Evolutionary conservation across 2,888 invertebrate species (phyloP).

Genomic region (Muscina levida): DNA sequence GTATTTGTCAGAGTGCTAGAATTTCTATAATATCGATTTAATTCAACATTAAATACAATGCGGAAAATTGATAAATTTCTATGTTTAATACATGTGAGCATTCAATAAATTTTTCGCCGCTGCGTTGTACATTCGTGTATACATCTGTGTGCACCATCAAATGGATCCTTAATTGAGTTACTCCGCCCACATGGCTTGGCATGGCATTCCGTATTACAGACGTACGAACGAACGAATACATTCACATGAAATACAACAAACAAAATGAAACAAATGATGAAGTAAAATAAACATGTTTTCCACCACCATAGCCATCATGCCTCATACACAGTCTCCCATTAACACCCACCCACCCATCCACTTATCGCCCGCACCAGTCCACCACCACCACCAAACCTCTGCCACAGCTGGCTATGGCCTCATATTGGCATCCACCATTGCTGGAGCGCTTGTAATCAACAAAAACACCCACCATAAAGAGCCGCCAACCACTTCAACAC

Average conservation of each 20-base stretch:
- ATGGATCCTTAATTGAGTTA: slow-evolving; percentile 81
- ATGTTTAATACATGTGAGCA: too few relatives aligned
- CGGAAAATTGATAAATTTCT: too few relatives aligned
- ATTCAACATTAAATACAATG: too few relatives aligned
- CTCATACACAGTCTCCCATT: slow-evolving; percentile 25
- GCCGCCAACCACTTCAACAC: slow-evolving; percentile 33
- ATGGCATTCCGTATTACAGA: slow-evolving; percentile 44
- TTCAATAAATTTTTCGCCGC: too few relatives aligned
- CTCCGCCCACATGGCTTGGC: slow-evolving; percentile 76
- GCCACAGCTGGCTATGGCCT: too few relatives aligned
- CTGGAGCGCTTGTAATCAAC: slow-evolving; percentile 9
- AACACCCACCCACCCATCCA: not conserved
- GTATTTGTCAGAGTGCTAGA: too few relatives aligned
- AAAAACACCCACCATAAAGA: slow-evolving; percentile 38
- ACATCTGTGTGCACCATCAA: slow-evolving; percentile 77
- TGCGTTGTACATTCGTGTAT: not conserved
- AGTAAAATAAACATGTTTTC: slow-evolving; percentile 60
- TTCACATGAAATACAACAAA: slow-evolving; percentile 41
- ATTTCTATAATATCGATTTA: too few relatives aligned
- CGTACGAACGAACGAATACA: slow-evolving; percentile 25
- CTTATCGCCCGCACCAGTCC: slow-evolving; percentile 10
- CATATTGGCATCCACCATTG: slow-evolving; percentile 22
- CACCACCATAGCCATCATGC: slow-evolving; percentile 16
- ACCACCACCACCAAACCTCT: slow-evolving; percentile 19
- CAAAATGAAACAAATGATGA: slow-evolving; percentile 55